Evolutionary conservation across 2,888 invertebrate species (phyloP), one percentile per base, ranked within the genome.

Genomic region (Luperina nickerlii): DNA sequence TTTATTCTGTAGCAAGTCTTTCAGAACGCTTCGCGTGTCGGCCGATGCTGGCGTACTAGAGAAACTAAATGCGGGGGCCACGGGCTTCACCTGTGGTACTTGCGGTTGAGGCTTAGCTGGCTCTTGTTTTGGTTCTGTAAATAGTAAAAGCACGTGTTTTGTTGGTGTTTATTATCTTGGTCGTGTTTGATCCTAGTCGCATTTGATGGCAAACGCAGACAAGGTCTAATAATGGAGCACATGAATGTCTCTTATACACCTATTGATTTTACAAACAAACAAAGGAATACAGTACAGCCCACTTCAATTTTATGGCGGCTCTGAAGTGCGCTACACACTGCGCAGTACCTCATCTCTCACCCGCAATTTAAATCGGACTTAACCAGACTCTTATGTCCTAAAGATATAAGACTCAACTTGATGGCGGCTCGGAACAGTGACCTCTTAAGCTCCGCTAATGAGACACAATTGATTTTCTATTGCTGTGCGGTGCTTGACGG

Each of bases 1-100:
- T 79, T 94, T 94, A 54, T 88, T 95, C 80, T 94, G 93, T 15
- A 94, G 83, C 38, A 94, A 85, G 75, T 95, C 94, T 90, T 95
- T 96, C 1, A 96, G 92, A 0, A 94, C 92, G 74, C 92, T 95
- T 13, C 93, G 91, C 0, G 94, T 93, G 15, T 92, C 90, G 0
- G 85, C 79, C 5, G 92, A 86, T 0, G 91, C 87, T 6, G 90
- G 86, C 0, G 89, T 45, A 78, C 74, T 79, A 75, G 79, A 71
- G 67, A 82, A 60, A 71, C 72, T 69, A 54, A 87, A 88, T 4
- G 88, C 85, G 5, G 87, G 84, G 20, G 71, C 81, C 9, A 72
- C 72, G 11, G 86, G 84, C 45, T 89, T 88, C 0, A 79, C 74
- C 38, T 74, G 76, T 9, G 79, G 63, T 2, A 78, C 79, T 76